Evolutionary conservation across 1,140 invertebrate genomes (phyloP), one percentile per base, ranked within the genome.

Genomic region (Drusus annulatus): DNA sequence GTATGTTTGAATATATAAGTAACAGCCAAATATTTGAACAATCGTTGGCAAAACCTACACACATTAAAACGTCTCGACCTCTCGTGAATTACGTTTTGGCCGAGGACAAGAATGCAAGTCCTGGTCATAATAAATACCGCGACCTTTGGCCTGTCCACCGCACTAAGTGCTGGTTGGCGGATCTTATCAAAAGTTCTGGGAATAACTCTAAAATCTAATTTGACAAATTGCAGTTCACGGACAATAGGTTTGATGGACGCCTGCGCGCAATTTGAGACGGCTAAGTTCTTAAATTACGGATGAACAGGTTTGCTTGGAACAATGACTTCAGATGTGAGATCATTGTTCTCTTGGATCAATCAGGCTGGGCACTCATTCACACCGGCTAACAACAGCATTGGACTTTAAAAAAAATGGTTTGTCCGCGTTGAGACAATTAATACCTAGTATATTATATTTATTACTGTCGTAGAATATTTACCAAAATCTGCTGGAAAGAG

Each of bases 241-340:
- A 45, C 36, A 10, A 13, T 13, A 10, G 8, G 10, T 45, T 45
- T 45, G 36, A 45, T 45, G 36, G 10, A 45, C 60, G 58, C 58
- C 58, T 23, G 58, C 58, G 58, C 58, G 60, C 60, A 63, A 63
- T 63, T 63, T 25, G 23, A 28, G 19, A 63, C 19, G 15, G 60
- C 13, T 45, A 45, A 45, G 10, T 45, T 45, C 36, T 13, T 45
- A 10, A 45, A 45, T 45, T 45, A 13, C 23, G 52, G 58, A 62
- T 13, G 58, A 62, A 62, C 60, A 63, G 60, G 60, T 63, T 28
- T 63, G 10, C 7, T 45, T 5, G 23, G 60, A 63, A 63, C 60
- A 25, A 63, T 63, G 60, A 28, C 2, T 63, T 23, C 17, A 21
- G 60, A 63, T 63, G 60, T 63, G 60, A 63, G 60, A 63, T 63